Conservation (phyloP, 2,888 invertebrate genomes). For the Eupsilia transversa region DNA sequence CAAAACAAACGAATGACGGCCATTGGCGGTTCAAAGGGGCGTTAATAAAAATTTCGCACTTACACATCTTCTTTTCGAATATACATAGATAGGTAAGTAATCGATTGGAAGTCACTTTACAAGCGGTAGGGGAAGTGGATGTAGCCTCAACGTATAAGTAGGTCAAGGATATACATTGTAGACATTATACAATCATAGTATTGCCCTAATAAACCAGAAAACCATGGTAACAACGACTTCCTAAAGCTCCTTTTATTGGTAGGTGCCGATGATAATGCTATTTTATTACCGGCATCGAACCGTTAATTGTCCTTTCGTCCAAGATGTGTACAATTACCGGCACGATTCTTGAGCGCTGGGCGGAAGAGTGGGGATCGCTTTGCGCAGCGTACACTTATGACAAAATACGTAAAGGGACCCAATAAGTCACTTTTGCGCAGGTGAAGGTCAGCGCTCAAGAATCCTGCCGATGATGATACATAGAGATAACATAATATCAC, state of each 20-base stretch:
- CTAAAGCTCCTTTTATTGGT: background rate
- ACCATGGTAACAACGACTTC: slow-evolving; percentile 8
- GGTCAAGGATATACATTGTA: slow-evolving; percentile 77
- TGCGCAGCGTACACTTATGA: no score
- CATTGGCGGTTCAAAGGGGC: background rate
- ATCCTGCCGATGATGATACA: no score
- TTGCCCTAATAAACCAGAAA: slow-evolving; percentile 27
- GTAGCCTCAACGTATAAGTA: slow-evolving; percentile 66
- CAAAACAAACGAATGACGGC: background rate
- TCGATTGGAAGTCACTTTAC: slow-evolving; percentile 32
- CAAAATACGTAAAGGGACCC: no score
- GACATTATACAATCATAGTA: slow-evolving; percentile 53
- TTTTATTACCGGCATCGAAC: background rate
- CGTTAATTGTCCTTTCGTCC: no score
- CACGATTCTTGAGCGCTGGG: no score
- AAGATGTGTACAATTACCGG: no score
- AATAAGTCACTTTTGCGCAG: no score
- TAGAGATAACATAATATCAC: no score
- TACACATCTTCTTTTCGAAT: background rate
- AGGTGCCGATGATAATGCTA: background rate
- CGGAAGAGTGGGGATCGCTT: no score
- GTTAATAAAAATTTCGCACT: slow-evolving; percentile 4
- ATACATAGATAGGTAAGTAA: background rate
- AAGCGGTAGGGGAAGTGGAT: slow-evolving; percentile 45
- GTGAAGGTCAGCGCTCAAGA: no score